Conservation (phyloP, 2,888 invertebrate genomes). For the Zonitis immaculata region DNA sequence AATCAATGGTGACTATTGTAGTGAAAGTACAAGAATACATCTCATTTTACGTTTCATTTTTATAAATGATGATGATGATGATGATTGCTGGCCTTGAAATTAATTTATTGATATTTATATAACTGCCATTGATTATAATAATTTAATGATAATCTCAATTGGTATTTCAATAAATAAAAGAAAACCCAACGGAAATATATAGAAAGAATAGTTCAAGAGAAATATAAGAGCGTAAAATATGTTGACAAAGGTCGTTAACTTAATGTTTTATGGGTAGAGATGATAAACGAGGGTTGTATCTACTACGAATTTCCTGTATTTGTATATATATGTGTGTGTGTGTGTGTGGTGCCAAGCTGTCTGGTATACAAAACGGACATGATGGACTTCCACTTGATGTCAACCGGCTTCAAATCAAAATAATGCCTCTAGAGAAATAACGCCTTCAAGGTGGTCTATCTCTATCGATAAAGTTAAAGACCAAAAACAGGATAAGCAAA, state of each 20-base stretch:
- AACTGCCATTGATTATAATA: too few species aligned
- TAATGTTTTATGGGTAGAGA: conserved; percentile 35
- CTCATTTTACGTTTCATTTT: neutral
- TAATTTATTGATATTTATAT: neutral
- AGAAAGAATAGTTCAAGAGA: conserved; percentile 6
- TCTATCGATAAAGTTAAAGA: conserved; percentile 4
- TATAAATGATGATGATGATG: neutral
- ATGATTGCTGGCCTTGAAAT: neutral
- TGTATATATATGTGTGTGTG: too few species aligned
- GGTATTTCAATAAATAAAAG: too few species aligned
- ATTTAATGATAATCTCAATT: too few species aligned
- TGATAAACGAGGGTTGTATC: conserved; percentile 42
- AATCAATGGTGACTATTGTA: conserved; percentile 21
- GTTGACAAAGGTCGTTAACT: conserved; percentile 19
- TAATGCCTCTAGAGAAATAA: conserved; percentile 12
- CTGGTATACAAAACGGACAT: conserved; percentile 26
- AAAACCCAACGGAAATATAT: neutral
- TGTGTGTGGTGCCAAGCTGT: conserved; percentile 46
- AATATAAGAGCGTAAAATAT: conserved; percentile 12
- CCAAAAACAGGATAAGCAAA: conserved; percentile 7
- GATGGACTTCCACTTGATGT: conserved; percentile 23
- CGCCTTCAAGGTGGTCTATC: conserved; percentile 19
- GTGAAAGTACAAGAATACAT: neutral
- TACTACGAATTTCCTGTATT: conserved; percentile 39
- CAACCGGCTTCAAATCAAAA: conserved; percentile 21